Evolutionary conservation across 2,113 vertebrate genomes (phyloP).

Genomic region (Engraulis encrasicolus): DNA sequence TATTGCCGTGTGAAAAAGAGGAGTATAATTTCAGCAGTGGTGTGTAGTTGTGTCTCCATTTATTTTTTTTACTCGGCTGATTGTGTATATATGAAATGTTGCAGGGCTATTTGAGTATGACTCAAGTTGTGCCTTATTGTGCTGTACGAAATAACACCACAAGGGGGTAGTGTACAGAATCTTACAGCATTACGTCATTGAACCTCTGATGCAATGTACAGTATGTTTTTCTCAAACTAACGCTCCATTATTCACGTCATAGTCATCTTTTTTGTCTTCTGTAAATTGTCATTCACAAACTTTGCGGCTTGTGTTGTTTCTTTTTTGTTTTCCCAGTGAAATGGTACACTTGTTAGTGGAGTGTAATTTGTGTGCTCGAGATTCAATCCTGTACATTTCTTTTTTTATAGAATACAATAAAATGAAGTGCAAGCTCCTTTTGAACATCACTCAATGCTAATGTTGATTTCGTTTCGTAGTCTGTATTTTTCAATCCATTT

Average conservation of each 20-base stretch:
- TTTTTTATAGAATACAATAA: not conserved
- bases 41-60: not conserved
- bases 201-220: not conserved
- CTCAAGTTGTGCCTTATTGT: not conserved
- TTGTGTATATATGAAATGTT: not conserved
- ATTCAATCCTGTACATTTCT: not conserved
- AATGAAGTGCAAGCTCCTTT: not conserved
- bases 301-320: not conserved
- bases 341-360: not conserved
- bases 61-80: not conserved
- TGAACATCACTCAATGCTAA: not conserved
- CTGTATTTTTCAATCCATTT: too few relatives aligned
- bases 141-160: not conserved
- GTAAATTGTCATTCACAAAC: too few relatives aligned
- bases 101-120: not conserved
- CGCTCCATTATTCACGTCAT: too few relatives aligned
- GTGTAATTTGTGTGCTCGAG: not conserved
- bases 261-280: too few relatives aligned
- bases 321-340: not conserved
- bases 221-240: too few relatives aligned
- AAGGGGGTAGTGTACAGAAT: not conserved
- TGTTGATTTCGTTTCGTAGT: too few relatives aligned
- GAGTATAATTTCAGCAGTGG: not conserved
- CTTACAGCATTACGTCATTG: not conserved
- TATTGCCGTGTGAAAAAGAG: not conserved